A percentile compares a stretch with the other conserved stretches of the same genome.
Conservation (phyloP, 2,888 invertebrate genomes). For the Eumacrocentrus americanus region DNA sequence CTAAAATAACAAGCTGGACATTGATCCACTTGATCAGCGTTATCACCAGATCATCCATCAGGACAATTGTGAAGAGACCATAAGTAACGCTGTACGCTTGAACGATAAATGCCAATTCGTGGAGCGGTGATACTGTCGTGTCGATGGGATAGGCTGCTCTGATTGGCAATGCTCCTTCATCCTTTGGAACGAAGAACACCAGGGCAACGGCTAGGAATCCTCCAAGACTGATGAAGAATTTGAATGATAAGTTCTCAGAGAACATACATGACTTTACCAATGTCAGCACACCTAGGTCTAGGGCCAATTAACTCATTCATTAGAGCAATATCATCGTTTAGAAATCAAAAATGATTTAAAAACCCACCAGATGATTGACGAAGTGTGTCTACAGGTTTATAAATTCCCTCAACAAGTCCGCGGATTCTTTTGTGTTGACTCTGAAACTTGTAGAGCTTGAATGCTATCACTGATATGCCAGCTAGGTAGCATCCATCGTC, state of each 20-base stretch:
- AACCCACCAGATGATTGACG: conserved; percentile 40
- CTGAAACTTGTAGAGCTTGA: conserved; percentile 43
- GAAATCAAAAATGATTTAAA: too few species aligned
- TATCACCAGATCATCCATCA: conserved; percentile 41
- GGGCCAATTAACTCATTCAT: conserved; percentile 2
- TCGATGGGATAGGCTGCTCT: conserved; percentile 50
- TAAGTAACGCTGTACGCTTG: conserved; percentile 41
- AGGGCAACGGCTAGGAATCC: conserved; percentile 38
- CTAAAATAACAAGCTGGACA: conserved; percentile 42
- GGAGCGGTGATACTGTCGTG: conserved; percentile 39
- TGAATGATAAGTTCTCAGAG: conserved; percentile 33
- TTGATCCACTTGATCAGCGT: conserved; percentile 40
- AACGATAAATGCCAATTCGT: conserved; percentile 38
- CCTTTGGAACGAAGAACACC: conserved; percentile 42
- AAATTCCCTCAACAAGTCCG: conserved; percentile 26
- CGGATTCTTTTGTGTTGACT: conserved; percentile 34
- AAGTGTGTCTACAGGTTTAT: conserved; percentile 37
- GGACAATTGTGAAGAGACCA: conserved; percentile 42
- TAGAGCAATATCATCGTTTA: too few species aligned
- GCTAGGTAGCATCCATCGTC: conserved; percentile 48
- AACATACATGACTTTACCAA: conserved; percentile 34
- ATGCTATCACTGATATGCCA: conserved; percentile 44
- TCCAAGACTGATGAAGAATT: conserved; percentile 39
- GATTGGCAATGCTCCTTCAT: conserved; percentile 45
- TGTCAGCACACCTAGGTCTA: conserved; percentile 31